Evolutionary conservation across 2,797 vertebrate species (phyloP).

Genomic region (Champsocephalus esox): DNA sequence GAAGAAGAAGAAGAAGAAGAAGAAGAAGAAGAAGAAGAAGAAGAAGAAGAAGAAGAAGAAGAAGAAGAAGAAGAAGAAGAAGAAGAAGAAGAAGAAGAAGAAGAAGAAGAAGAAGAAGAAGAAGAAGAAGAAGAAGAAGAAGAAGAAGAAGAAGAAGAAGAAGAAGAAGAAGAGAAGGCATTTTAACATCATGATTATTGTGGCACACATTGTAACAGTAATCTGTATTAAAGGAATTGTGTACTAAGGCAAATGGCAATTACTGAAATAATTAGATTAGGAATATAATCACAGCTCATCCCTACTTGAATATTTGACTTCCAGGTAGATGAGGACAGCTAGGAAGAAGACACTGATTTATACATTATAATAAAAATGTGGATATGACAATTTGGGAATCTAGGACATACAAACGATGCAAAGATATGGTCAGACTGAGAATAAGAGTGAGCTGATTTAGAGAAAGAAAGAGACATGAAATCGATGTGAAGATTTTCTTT

Average conservation of each 20-base stretch:
- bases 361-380: slow-evolving; percentile 17
- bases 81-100: slow-evolving; percentile 4
- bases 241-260: too few relatives aligned
- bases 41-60: neutral
- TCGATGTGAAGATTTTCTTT: too few relatives aligned
- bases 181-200: too few relatives aligned
- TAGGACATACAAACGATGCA: slow-evolving; percentile 8
- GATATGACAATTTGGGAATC: slow-evolving; percentile 1
- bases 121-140: slow-evolving; percentile 12
- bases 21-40: neutral
- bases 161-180: too few relatives aligned
- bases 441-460: neutral
- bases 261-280: too few relatives aligned
- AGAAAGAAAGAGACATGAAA: neutral
- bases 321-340: slow-evolving; percentile 13
- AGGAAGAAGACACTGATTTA: slow-evolving; percentile 18
- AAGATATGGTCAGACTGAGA: slow-evolving; percentile 4
- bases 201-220: too few relatives aligned
- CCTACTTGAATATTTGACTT: neutral
- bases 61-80: slow-evolving; percentile 33
- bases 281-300: too few relatives aligned
- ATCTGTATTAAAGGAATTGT: too few relatives aligned
- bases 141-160: too few relatives aligned
- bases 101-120: slow-evolving; percentile 25
- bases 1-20: slow-evolving; percentile 26